These are phyloP conservation scores for Merluccius polli DNA, from an alignment of 2,797 vertebrate genomes.

Conservation along the genomic window DNA sequence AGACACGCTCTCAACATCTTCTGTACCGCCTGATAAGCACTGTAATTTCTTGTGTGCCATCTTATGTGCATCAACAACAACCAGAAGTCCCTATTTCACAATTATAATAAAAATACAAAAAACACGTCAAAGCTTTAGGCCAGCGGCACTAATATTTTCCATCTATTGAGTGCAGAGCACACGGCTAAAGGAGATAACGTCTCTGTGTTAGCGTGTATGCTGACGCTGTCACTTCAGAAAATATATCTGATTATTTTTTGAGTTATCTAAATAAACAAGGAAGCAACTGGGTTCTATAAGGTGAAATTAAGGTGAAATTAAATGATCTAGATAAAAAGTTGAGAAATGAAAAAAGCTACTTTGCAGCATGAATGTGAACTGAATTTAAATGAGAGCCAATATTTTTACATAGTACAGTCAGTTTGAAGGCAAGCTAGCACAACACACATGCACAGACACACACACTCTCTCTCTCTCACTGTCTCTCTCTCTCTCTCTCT, in stretches of 20 bases:
- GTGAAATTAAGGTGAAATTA: conserved; percentile 1
- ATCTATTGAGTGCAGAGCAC: not conserved
- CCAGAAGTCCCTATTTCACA: not conserved
- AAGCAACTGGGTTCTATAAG: not conserved
- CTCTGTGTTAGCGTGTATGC: not conserved
- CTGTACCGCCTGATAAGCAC: not conserved
- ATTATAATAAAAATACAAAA: not conserved
- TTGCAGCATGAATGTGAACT: not conserved
- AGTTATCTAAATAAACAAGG: not conserved
- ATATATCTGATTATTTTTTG: not conserved
- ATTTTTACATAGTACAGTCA: not conserved
- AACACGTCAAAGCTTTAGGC: not conserved
- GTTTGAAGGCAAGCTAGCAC: not conserved
- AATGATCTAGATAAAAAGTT: not conserved
- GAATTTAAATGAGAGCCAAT: not conserved
- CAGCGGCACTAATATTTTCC: not conserved
- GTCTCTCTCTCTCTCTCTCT: no score
- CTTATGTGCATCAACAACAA: no score
- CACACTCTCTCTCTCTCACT: no score
- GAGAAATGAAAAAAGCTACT: not conserved
- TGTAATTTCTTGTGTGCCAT: not conserved
- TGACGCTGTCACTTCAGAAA: not conserved
- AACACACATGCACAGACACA: not conserved
- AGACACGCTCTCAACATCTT: not conserved
- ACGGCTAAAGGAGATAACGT: not conserved